Base-by-base conservation (phyloP, 2,113 vertebrate genomes). In the Leptodactylus fuscus region DNA sequence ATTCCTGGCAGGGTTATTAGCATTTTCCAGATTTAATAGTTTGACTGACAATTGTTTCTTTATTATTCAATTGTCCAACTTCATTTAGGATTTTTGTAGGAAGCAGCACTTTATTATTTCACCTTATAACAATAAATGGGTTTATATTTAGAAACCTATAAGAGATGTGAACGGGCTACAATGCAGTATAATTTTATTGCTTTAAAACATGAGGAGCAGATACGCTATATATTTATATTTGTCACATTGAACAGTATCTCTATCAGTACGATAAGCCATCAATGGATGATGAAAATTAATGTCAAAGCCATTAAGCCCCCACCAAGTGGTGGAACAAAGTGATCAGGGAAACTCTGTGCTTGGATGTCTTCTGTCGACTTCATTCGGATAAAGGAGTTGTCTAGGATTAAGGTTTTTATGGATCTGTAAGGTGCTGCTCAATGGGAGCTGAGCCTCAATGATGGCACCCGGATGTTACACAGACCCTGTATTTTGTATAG, bases 11-110 rank as follows among this genome's bases (percentile, higher is more conserved):
- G 34, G 9, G 32, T 36, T 69, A 36, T 69, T 38, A 69, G 32
- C 34, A 4, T 38, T 69, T 69, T 69, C 34, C 65, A 38, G 65
- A 69, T 69, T 69, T 69, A 69, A 69, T 69, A 69, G 34, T 38
- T 69, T 38, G 65, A 69, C 32, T 69, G 65, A 69, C 34, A 38
- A 69, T 38, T 22, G 18, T 34, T 69, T 36, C 32, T 69, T 69
- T 69, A 69, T 69, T 69, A 69, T 24, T 69, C 65, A 69, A 38
- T 11, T 38, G 38, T 69, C 34, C 32, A 22, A 20, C 32, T 69
- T 69, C 29, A 69, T 69, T 69, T 36, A 15, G 29, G 65, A 34
- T 22, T 69, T 69, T 69, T 36, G 65, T 67, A 34, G 65, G 65
- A 69, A 38, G 65, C 8, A 22, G 34, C 12, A 3, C 18, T 69